Percentiles rank a stretch among this genome's conserved stretches.
Evolutionary conservation across 2,113 vertebrate species (phyloP).

Genomic region (Danionella cerebrum): DNA sequence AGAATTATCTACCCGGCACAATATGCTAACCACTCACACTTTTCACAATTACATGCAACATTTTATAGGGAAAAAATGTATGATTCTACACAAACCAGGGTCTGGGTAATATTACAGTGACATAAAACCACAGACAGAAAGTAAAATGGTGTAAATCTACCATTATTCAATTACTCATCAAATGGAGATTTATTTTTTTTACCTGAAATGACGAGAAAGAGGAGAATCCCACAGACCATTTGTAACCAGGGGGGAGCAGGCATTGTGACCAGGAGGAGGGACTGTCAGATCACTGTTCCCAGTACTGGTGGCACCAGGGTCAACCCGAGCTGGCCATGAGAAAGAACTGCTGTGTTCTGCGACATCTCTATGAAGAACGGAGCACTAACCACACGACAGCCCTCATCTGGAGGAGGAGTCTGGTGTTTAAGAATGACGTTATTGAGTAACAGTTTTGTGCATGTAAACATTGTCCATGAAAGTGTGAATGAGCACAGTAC

Average conservation of each 20-base stretch:
- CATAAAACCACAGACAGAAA: too few species aligned
- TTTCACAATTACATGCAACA: too few species aligned
- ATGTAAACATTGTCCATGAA: constrained; percentile 12
- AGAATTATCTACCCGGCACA: too few species aligned
- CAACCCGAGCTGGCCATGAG: constrained; percentile 15
- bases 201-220: constrained; percentile 35
- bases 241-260: constrained; percentile 24
- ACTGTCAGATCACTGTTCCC: not conserved
- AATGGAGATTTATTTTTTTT: too few species aligned
- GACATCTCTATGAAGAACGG: constrained; percentile 44
- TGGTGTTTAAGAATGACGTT: constrained; percentile 10
- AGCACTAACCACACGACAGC: constrained; percentile 6
- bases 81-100: too few species aligned
- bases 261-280: constrained; percentile 41
- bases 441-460: constrained; percentile 22
- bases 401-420: constrained; percentile 8
- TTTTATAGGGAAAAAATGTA: too few species aligned
- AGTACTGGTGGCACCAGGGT: not conserved
- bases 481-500: not conserved
- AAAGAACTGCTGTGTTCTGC: constrained; percentile 47
- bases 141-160: too few species aligned
- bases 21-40: too few species aligned
- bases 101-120: too few species aligned
- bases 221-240: constrained; percentile 31
- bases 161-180: too few species aligned